These are phyloP conservation scores for Diplazon laetatorius DNA, from an alignment of 2,888 invertebrate species.

Conservation along the genomic window DNA sequence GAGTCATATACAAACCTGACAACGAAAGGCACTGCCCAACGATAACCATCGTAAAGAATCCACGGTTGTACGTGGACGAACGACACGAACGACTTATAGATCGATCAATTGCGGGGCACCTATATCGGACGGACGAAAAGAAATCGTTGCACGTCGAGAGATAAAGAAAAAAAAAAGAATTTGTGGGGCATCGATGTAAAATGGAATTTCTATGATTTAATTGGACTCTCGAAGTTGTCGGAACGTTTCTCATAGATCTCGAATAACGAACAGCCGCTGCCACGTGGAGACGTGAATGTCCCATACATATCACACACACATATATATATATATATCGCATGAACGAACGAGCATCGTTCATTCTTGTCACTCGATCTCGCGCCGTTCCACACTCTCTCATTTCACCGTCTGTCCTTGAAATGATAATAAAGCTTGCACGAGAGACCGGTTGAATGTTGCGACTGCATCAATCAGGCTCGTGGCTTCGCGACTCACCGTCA, in stretches of 20 bases:
- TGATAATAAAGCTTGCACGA: conserved; percentile 46
- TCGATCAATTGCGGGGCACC: conserved; percentile 7
- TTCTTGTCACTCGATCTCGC: conserved; percentile 44
- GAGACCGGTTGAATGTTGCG: conserved; percentile 30
- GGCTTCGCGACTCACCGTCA: conserved; percentile 34
- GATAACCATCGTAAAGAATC: no score
- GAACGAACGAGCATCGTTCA: conserved; percentile 13
- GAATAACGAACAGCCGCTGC: conserved; percentile 15
- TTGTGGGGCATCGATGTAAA: no score
- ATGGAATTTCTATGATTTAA: conserved; percentile 21
- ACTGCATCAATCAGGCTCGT: conserved; percentile 45
- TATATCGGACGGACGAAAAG: no score
- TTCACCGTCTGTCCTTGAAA: conserved; percentile 57
- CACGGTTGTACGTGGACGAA: no score
- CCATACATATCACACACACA: no score
- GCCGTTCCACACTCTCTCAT: conserved; percentile 25
- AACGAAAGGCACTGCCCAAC: conserved; percentile 37
- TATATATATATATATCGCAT: no score
- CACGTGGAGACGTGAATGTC: conserved; percentile 33
- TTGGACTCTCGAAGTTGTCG: conserved; percentile 4
- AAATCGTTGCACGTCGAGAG: no score
- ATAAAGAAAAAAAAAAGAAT: no score
- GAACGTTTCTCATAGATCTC: conserved; percentile 33
- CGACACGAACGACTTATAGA: no score
- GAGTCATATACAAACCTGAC: conserved; percentile 38